A percentile compares a stretch with the other conserved stretches of the same genome.
phyloP scores from a whole-genome alignment of 2,113 vertebrate genomes.

The Notarius quadriscutis region DNA sequence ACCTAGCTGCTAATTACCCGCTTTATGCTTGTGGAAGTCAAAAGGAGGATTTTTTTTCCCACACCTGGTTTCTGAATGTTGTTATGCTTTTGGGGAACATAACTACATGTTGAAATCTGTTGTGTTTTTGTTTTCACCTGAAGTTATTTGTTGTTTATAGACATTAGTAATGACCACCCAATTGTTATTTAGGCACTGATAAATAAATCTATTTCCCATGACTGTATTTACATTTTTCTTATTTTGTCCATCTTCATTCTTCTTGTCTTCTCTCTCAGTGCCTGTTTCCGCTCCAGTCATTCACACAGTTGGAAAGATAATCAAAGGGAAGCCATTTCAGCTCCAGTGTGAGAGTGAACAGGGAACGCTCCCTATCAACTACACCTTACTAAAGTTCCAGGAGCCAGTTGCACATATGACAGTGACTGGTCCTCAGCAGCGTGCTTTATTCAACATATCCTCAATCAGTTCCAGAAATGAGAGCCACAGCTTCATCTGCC shows the following conservation, averaged over 20 bases:
- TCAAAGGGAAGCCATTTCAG: constrained; percentile 64
- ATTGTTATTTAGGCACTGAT: background rate
- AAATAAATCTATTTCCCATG: too few relatives aligned
- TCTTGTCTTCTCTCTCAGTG: constrained; percentile 7
- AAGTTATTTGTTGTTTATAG: too few relatives aligned
- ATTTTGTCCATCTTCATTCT: background rate
- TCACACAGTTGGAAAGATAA: constrained; percentile 42
- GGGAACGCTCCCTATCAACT: constrained; percentile 66
- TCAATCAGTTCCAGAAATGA: constrained; percentile 51
- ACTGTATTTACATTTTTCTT: too few relatives aligned
- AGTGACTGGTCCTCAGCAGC: constrained; percentile 6
- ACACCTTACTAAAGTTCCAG: constrained; percentile 47
- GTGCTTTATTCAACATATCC: constrained; percentile 61
- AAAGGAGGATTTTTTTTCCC: background rate
- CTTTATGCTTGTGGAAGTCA: background rate
- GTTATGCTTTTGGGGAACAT: background rate
- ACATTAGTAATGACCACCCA: too few relatives aligned
- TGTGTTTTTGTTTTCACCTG: too few relatives aligned
- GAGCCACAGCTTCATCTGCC: constrained; percentile 55
- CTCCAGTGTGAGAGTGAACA: constrained; percentile 61
- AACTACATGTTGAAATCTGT: too few relatives aligned
- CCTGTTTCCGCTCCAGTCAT: constrained; percentile 1
- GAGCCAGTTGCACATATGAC: rapidly evolving
- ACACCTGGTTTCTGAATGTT: background rate
- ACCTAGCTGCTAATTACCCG: background rate